Conservation (phyloP, 1,140 invertebrate genomes). For the Brachionus paranguensis region DNA sequence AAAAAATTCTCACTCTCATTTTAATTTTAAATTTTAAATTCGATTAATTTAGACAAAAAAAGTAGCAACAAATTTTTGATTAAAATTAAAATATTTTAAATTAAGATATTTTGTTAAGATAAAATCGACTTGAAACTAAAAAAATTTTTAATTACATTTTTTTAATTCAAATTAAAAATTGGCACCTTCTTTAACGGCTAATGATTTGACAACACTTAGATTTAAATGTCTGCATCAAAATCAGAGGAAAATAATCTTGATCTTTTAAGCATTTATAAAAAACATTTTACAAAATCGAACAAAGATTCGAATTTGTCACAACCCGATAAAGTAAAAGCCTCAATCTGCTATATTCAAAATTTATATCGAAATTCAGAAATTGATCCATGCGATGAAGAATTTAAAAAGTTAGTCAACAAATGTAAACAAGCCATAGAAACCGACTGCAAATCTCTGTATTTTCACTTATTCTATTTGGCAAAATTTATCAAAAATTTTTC, state of each 20-base stretch:
- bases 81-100: not conserved
- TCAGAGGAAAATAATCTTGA: not conserved
- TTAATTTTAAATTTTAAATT: not conserved
- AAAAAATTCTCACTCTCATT: not conserved
- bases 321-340: not conserved
- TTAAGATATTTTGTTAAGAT: not conserved
- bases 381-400: not conserved
- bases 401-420: not conserved
- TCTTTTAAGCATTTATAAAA: not conserved
- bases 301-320: not conserved
- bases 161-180: not conserved
- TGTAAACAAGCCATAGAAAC: not conserved
- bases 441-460: not conserved
- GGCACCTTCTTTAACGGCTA: not conserved
- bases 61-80: not conserved
- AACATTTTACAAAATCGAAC: not conserved
- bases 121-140: not conserved
- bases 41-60: too few relatives aligned
- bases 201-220: not conserved
- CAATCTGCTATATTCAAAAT: not conserved
- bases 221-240: not conserved
- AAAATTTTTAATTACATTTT: not conserved
- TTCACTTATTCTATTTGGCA: not conserved
- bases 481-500: not conserved
- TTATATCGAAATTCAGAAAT: not conserved